A percentile compares a stretch with the other conserved stretches of the same genome.
Evolutionary conservation across 1,140 invertebrate species (phyloP).

Genomic region (Polypedilum vanderplanki): DNA sequence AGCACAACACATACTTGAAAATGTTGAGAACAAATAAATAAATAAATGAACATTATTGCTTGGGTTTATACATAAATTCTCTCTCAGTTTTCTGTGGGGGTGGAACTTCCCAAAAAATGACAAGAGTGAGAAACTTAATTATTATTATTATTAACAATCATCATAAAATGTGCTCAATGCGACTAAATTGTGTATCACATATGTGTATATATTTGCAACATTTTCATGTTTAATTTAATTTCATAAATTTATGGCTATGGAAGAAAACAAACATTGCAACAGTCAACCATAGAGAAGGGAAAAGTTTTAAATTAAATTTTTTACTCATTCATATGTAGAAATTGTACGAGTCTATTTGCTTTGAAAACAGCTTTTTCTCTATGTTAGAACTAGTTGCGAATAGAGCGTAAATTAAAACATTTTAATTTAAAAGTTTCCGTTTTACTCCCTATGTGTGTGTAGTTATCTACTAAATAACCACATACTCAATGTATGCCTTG

Average conservation of each 20-base stretch:
- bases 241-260: conserved; percentile 22
- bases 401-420: conserved; percentile 25
- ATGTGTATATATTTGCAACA: background rate
- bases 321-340: conserved; percentile 7
- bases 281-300: background rate
- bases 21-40: conserved; percentile 5
- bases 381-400: background rate
- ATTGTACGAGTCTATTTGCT: background rate
- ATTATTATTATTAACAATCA: conserved; percentile 20
- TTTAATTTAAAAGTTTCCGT: conserved; percentile 23
- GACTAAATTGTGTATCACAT: background rate
- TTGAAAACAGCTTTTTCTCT: background rate
- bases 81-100: too few species aligned
- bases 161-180: background rate
- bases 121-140: background rate
- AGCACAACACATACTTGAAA: background rate
- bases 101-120: background rate
- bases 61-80: background rate
- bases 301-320: conserved; percentile 21
- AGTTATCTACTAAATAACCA: too few species aligned
- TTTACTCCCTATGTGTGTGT: too few species aligned
- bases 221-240: conserved; percentile 27
- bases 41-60: background rate
- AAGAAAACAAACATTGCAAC: background rate
- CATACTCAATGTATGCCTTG: too few species aligned